Percentiles rank a stretch among this genome's conserved stretches.
These are phyloP conservation scores for Labeo catla DNA, from an alignment of 2,113 vertebrate species.

Conservation along the genomic window DNA sequence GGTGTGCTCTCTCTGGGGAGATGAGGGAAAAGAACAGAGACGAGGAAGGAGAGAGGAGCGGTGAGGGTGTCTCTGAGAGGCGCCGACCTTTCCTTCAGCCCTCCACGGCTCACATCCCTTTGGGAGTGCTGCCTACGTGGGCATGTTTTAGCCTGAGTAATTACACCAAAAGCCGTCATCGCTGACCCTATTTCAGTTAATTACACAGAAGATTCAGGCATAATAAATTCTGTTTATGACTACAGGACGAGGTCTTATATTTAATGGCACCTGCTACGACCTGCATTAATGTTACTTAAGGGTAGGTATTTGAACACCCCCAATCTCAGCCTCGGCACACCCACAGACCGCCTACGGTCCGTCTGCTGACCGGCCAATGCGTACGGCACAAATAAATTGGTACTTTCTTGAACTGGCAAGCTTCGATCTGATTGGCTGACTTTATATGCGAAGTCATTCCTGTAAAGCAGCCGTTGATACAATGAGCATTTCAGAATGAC, in stretches of 20 bases:
- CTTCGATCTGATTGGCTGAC: not conserved
- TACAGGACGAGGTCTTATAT: not conserved
- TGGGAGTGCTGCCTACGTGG: not conserved
- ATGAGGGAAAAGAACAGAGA: not conserved
- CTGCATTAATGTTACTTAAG: not conserved
- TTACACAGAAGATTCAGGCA: slow-evolving; percentile 35
- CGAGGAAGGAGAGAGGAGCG: not conserved
- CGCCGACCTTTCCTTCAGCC: slow-evolving; percentile 40
- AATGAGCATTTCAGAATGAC: not conserved
- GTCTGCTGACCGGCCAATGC: too few species aligned
- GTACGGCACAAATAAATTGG: not conserved
- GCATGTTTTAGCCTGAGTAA: slow-evolving; percentile 45
- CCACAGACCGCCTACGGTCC: not conserved
- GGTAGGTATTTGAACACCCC: not conserved
- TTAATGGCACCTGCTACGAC: not conserved
- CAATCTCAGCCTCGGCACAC: not conserved
- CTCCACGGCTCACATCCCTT: not conserved
- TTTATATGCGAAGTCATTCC: not conserved
- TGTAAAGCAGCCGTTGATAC: not conserved
- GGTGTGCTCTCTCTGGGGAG: slow-evolving; percentile 41
- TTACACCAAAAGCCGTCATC: slow-evolving; percentile 37
- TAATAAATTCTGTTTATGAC: slow-evolving; percentile 29
- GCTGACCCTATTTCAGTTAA: slow-evolving; percentile 25
- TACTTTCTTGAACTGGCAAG: not conserved
- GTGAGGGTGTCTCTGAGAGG: not conserved